Evolutionary conservation across 2,797 vertebrate genomes (phyloP).

Genomic region (Fistularia tabacaria): DNA sequence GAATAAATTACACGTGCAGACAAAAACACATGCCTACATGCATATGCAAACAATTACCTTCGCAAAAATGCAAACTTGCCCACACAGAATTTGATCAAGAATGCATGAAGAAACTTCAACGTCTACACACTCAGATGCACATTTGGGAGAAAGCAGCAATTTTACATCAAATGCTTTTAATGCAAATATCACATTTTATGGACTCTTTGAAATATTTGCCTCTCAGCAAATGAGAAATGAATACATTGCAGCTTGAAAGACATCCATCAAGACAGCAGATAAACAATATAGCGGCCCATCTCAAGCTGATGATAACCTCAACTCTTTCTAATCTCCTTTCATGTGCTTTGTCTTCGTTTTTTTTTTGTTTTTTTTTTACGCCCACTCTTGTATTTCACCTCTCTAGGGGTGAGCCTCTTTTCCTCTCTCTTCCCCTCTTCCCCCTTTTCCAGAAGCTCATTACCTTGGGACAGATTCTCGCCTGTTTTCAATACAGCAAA

Average conservation of each 20-base stretch:
- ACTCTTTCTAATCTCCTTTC: slow-evolving; percentile 70
- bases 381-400: slow-evolving; percentile 59
- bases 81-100: slow-evolving; percentile 1
- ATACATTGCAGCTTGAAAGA: slow-evolving; percentile 54
- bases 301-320: slow-evolving; percentile 59
- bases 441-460: slow-evolving; percentile 55
- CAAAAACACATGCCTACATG: slow-evolving; percentile 21
- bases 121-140: not conserved
- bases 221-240: slow-evolving; percentile 43
- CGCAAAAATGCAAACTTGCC: slow-evolving; percentile 18
- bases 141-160: no score
- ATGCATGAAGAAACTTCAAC: not conserved
- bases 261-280: slow-evolving; percentile 61
- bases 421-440: slow-evolving; percentile 20
- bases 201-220: slow-evolving; percentile 45
- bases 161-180: slow-evolving; percentile 50
- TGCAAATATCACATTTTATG: slow-evolving; percentile 55
- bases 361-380: slow-evolving; percentile 46
- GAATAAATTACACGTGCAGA: slow-evolving; percentile 54
- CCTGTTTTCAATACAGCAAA: slow-evolving; percentile 57
- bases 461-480: slow-evolving; percentile 52
- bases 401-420: slow-evolving; percentile 39
- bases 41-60: slow-evolving; percentile 3
- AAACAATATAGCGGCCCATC: slow-evolving; percentile 62
- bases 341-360: slow-evolving; percentile 63